A percentile compares a stretch with the other conserved stretches of the same genome.
phyloP scores from a whole-genome alignment of 2,888 invertebrate species.

The Polydrusus cervinus region DNA sequence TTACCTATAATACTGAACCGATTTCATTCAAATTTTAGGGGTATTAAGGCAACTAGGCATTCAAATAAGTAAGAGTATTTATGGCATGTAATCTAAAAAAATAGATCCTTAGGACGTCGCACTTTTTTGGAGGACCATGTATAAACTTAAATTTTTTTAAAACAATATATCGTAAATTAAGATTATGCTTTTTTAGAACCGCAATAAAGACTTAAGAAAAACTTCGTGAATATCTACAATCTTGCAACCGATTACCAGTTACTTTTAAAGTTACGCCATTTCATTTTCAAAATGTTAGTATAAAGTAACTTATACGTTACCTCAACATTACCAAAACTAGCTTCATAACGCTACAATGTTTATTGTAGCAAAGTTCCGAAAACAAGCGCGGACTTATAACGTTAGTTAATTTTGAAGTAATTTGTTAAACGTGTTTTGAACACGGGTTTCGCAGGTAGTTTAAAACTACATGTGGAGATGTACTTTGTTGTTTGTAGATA shows the following conservation, averaged over 20 bases:
- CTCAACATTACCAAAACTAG: slow-evolving; percentile 1
- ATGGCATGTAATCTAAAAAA: no score
- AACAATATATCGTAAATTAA: no score
- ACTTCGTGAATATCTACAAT: no score
- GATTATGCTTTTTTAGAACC: no score
- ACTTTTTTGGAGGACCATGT: no score
- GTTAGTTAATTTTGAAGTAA: slow-evolving; percentile 22
- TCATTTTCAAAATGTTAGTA: not conserved
- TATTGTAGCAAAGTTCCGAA: slow-evolving; percentile 13
- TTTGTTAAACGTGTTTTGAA: slow-evolving; percentile 21
- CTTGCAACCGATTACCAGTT: not conserved
- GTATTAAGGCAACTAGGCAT: no score
- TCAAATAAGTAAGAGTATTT: no score
- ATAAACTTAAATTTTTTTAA: no score
- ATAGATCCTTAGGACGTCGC: no score
- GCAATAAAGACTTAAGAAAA: no score
- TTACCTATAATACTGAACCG: no score
- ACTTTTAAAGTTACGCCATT: not conserved
- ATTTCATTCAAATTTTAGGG: no score
- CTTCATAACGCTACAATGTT: not conserved
- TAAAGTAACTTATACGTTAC: not conserved
- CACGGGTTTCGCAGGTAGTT: not conserved
- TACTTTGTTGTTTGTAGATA: not conserved
- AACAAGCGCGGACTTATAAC: slow-evolving; percentile 3
- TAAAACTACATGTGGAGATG: slow-evolving; percentile 8